These are phyloP conservation scores for Euwallacea fornicatus DNA, from an alignment of 1,140 invertebrate species.

Conservation along the genomic window DNA sequence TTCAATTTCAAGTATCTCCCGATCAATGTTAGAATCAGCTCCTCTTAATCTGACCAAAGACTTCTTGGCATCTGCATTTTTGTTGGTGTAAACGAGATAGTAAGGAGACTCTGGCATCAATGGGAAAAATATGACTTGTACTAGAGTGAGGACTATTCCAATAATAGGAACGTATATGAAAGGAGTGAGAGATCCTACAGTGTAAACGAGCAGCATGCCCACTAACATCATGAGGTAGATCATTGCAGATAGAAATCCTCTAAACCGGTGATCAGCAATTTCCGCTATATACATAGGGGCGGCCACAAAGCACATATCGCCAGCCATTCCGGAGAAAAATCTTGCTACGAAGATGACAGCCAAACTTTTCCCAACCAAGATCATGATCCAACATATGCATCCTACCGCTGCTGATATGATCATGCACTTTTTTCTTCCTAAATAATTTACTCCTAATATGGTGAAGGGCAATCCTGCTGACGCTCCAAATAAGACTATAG, in stretches of 20 bases:
- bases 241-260: constrained; percentile 44
- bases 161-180: constrained; percentile 41
- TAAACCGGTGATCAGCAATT: constrained; percentile 47
- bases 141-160: constrained; percentile 37
- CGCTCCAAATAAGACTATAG: constrained; percentile 62
- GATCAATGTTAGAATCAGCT: constrained; percentile 52
- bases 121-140: constrained; percentile 40
- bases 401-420: constrained; percentile 57
- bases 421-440: constrained; percentile 64
- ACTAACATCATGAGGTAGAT: constrained; percentile 46
- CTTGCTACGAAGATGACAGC: constrained; percentile 58
- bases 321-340: constrained; percentile 46
- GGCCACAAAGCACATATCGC: constrained; percentile 47
- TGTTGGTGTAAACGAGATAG: constrained; percentile 45
- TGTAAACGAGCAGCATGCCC: constrained; percentile 44
- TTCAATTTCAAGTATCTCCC: constrained; percentile 44
- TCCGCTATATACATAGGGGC: constrained; percentile 50
- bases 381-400: constrained; percentile 62
- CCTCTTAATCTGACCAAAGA: constrained; percentile 58
- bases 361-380: constrained; percentile 53
- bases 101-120: constrained; percentile 49
- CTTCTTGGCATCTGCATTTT: constrained; percentile 55
- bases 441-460: constrained; percentile 57
- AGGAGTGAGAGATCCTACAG: constrained; percentile 39
- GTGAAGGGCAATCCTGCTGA: constrained; percentile 60